Evolutionary conservation across 1,140 invertebrate species (phyloP).

Genomic region (Trinorchestia longiramus): DNA sequence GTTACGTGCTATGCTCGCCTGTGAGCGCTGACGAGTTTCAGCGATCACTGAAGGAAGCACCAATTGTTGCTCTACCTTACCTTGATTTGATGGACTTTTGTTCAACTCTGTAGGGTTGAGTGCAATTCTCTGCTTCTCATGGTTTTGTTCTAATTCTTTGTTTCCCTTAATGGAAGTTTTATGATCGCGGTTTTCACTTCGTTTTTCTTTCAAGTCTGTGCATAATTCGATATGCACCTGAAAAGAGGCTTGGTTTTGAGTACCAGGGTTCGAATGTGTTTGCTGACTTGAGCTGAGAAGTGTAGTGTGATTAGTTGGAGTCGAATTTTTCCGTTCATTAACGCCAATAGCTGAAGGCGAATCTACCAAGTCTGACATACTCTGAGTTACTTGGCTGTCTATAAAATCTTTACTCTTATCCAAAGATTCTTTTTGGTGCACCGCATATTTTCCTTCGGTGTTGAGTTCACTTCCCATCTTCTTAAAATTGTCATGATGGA

Average conservation of each 20-base stretch:
- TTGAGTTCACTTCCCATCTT: not conserved
- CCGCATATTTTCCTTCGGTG: not conserved
- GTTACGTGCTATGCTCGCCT: not conserved
- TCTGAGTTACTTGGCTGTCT: not conserved
- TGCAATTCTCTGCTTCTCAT: not conserved
- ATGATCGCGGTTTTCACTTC: not conserved
- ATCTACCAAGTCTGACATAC: not conserved
- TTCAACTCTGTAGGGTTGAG: not conserved
- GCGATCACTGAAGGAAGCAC: not conserved
- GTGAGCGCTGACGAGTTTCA: not conserved
- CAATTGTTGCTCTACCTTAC: not conserved
- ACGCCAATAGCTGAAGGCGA: not conserved
- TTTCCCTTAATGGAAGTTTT: not conserved
- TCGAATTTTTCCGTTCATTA: not conserved
- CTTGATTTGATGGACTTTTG: not conserved
- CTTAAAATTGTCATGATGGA: not conserved
- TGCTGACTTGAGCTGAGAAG: not conserved
- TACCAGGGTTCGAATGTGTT: not conserved
- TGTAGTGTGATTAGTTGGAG: not conserved
- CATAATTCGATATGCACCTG: not conserved
- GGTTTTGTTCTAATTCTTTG: not conserved
- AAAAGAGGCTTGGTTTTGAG: not conserved
- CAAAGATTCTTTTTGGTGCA: not conserved
- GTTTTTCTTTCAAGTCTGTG: not conserved
- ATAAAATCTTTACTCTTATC: not conserved